Evolutionary conservation across 2,113 vertebrate species (phyloP).

Genomic region (Clarias batrachus): DNA sequence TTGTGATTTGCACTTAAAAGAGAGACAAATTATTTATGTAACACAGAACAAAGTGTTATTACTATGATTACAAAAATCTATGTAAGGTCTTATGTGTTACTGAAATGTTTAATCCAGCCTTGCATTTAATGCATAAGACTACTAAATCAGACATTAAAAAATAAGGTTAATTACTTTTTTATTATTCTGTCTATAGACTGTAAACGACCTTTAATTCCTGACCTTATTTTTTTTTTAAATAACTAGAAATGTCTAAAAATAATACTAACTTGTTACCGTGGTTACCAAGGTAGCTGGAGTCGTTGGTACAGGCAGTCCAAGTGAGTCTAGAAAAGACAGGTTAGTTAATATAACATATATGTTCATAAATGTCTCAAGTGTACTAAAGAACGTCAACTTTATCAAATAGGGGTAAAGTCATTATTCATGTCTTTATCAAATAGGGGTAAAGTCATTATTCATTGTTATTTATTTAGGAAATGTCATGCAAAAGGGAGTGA

Average conservation of each 20-base stretch:
- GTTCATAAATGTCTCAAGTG: background rate
- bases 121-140: background rate
- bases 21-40: background rate
- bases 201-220: background rate
- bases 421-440: too few species aligned
- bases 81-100: background rate
- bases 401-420: too few species aligned
- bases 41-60: background rate
- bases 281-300: background rate
- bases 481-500: too few species aligned
- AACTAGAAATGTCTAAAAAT: background rate
- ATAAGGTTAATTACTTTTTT: background rate
- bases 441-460: too few species aligned
- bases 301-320: slow-evolving; percentile 50
- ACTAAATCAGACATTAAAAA: background rate
- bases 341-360: background rate
- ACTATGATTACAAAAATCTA: background rate
- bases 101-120: background rate
- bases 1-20: background rate
- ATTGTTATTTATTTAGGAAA: too few species aligned
- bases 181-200: background rate
- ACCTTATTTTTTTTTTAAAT: background rate
- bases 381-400: too few species aligned
- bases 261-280: slow-evolving; percentile 23
- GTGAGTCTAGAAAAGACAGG: slow-evolving; percentile 59